Conservation (phyloP, 2,113 vertebrate genomes). For the Ptilorrhoa leucosticta region DNA sequence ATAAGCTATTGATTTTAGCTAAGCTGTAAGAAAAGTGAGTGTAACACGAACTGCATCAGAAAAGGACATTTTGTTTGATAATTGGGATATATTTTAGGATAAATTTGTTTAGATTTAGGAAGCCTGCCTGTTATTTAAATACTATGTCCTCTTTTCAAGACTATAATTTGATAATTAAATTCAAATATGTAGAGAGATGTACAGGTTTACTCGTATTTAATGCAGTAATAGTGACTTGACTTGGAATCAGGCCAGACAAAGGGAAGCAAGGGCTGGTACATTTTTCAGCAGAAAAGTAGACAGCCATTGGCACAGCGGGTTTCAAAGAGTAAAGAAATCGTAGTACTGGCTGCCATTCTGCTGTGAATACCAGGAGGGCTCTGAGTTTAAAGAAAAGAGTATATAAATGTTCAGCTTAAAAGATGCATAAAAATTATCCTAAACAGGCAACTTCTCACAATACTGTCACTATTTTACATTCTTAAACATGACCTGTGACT, state of each 20-base stretch:
- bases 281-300: background rate
- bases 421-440: background rate
- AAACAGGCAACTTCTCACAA: background rate
- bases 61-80: background rate
- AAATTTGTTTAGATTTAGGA: background rate
- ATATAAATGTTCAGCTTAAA: background rate
- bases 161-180: background rate
- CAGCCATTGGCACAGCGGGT: background rate
- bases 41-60: background rate
- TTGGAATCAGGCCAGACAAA: slow-evolving; percentile 26
- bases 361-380: background rate
- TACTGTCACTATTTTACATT: background rate
- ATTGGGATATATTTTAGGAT: background rate
- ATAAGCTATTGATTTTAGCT: background rate
- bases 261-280: background rate
- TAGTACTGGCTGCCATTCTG: background rate
- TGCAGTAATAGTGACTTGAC: background rate
- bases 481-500: background rate
- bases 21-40: background rate
- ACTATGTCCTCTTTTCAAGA: background rate
- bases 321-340: background rate
- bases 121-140: background rate
- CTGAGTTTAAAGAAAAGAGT: background rate
- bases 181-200: background rate
- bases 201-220: background rate